phyloP scores from a whole-genome alignment of 53 echinoderm and acorn worm genomes.

The Apostichopus leukothele region DNA sequence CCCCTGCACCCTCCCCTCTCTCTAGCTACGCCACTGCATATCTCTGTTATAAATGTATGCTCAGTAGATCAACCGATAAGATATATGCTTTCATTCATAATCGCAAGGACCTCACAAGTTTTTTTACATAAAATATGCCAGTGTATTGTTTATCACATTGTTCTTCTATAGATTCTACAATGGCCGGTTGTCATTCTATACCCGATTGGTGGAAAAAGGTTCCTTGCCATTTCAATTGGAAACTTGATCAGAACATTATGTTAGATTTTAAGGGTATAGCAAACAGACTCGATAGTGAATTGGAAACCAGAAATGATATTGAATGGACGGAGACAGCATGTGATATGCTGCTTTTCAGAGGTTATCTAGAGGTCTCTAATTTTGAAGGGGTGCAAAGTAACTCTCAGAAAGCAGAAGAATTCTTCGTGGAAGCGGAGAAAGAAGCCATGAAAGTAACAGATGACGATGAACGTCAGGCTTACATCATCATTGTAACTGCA shows the following conservation, averaged over 20 bases:
- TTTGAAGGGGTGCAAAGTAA: background rate
- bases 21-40: too few relatives aligned
- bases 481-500: background rate
- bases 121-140: too few relatives aligned
- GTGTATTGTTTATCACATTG: background rate
- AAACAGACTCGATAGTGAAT: conserved; percentile 32
- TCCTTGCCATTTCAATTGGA: conserved; percentile 35
- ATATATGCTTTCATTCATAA: too few relatives aligned
- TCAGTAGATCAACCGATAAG: too few relatives aligned
- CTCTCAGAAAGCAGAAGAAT: background rate
- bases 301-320: conserved; percentile 10
- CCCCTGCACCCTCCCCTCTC: too few relatives aligned
- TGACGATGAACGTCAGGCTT: conserved; percentile 16
- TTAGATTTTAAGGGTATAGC: background rate
- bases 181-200: background rate
- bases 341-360: conserved; percentile 12
- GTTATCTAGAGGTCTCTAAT: conserved; percentile 31
- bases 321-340: background rate
- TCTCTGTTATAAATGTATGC: too few relatives aligned
- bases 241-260: conserved; percentile 11
- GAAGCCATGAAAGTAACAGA: conserved; percentile 10
- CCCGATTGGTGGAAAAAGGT: conserved; percentile 15
- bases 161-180: background rate
- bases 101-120: too few relatives aligned
- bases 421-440: conserved; percentile 6